Evolutionary conservation across 1,140 invertebrate species (phyloP).

Genomic region (Panagrolaimus sp.): DNA sequence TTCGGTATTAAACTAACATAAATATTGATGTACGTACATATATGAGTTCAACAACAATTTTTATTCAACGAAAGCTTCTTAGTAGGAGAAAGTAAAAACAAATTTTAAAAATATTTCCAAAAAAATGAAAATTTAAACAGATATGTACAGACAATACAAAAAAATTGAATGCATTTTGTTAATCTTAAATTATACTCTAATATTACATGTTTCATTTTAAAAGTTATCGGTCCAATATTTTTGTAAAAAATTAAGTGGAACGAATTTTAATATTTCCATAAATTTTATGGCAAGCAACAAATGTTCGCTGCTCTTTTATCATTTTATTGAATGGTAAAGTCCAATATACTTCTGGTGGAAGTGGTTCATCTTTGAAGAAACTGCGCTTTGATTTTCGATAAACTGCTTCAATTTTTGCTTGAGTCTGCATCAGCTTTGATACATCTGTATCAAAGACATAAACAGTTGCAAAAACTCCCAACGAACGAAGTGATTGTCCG

Average conservation of each 20-base stretch:
- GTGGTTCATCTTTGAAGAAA: conserved; percentile 47
- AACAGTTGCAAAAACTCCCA: conserved; percentile 56
- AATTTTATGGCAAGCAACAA: conserved; percentile 56
- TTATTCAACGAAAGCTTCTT: too few species aligned
- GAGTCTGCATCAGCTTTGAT: conserved; percentile 51
- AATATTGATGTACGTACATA: too few species aligned
- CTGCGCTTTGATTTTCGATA: conserved; percentile 51
- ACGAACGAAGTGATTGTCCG: conserved; percentile 44
- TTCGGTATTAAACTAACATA: too few species aligned
- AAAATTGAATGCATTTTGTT: too few species aligned
- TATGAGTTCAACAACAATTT: too few species aligned
- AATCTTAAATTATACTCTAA: too few species aligned
- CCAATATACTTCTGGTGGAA: conserved; percentile 46
- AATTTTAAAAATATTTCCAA: too few species aligned
- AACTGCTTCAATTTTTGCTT: conserved; percentile 48
- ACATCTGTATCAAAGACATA: conserved; percentile 57
- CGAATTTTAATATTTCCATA: conserved; percentile 55
- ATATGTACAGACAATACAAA: too few species aligned
- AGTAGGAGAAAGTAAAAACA: too few species aligned
- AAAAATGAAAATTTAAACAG: too few species aligned
- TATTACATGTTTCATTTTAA: too few species aligned
- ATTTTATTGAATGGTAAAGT: conserved; percentile 47
- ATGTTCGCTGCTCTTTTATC: conserved; percentile 48
- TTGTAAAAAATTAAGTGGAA: conserved; percentile 8
- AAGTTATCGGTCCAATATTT: too few species aligned